Conservation (phyloP, 2,797 vertebrate genomes). For the Hafferia zeledoni region DNA sequence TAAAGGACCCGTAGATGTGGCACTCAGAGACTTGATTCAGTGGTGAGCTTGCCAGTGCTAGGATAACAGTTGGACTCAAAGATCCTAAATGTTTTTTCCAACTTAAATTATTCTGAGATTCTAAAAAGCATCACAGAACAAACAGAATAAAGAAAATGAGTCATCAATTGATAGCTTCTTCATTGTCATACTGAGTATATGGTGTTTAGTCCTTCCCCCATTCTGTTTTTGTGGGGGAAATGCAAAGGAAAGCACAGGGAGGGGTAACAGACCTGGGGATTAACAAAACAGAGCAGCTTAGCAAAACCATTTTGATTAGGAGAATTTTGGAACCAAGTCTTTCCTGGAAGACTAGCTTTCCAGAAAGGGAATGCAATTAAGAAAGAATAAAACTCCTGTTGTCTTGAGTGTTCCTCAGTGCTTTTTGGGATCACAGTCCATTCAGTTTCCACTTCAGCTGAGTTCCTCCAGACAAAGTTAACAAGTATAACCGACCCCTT, state of each 20-base stretch:
- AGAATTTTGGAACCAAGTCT: background rate
- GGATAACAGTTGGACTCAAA: background rate
- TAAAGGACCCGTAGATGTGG: background rate
- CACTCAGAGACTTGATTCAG: background rate
- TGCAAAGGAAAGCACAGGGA: background rate
- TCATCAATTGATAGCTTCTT: background rate
- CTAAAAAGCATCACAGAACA: background rate
- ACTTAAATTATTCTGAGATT: background rate
- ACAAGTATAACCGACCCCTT: background rate
- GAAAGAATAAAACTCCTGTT: background rate
- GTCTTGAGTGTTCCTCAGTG: background rate
- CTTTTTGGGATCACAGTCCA: background rate
- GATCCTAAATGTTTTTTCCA: background rate
- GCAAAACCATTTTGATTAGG: background rate
- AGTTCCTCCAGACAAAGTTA: slow-evolving; percentile 9
- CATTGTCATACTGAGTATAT: background rate
- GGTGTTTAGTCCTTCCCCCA: background rate
- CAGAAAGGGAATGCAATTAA: slow-evolving; percentile 6
- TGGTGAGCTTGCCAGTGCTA: background rate
- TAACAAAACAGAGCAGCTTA: background rate
- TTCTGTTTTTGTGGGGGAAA: background rate
- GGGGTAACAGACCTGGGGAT: background rate
- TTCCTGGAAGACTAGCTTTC: background rate
- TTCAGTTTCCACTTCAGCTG: background rate
- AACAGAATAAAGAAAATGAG: background rate